phyloP scores from a whole-genome alignment of 2,797 vertebrate genomes.

The Podarcis siculus region DNA sequence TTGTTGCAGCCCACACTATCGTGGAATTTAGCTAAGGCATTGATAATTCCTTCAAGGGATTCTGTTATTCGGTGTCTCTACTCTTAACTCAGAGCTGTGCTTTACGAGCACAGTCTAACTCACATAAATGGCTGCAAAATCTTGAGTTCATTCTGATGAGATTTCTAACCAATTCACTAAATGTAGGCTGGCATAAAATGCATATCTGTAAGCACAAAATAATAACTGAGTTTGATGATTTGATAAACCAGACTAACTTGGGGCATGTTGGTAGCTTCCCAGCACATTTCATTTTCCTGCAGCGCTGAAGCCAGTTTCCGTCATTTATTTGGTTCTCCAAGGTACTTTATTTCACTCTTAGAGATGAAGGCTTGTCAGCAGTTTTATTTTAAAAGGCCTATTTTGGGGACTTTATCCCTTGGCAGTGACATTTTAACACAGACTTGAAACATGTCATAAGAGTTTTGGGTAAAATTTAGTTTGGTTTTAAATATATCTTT shows the following conservation, averaged over 20 bases:
- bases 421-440: conserved; percentile 13
- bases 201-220: neutral
- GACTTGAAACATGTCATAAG: conserved; percentile 5
- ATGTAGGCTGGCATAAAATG: neutral
- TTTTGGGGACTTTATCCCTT: conserved; percentile 12
- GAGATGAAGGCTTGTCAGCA: conserved; percentile 16
- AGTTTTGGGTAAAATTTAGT: neutral
- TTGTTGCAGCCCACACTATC: neutral
- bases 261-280: neutral
- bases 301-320: conserved; percentile 1
- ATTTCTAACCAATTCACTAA: neutral
- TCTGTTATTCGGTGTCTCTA: neutral
- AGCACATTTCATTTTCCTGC: neutral
- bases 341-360: conserved; percentile 18
- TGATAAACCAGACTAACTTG: neutral
- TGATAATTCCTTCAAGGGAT: neutral
- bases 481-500: conserved; percentile 1
- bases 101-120: neutral
- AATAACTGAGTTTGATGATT: neutral
- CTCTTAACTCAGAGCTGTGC: neutral
- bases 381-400: conserved; percentile 28
- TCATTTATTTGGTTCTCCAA: conserved; percentile 19
- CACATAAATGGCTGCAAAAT: neutral
- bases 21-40: neutral
- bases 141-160: neutral